phyloP scores from a whole-genome alignment of 2,797 vertebrate genomes.

The Chromobotia macracanthus region DNA sequence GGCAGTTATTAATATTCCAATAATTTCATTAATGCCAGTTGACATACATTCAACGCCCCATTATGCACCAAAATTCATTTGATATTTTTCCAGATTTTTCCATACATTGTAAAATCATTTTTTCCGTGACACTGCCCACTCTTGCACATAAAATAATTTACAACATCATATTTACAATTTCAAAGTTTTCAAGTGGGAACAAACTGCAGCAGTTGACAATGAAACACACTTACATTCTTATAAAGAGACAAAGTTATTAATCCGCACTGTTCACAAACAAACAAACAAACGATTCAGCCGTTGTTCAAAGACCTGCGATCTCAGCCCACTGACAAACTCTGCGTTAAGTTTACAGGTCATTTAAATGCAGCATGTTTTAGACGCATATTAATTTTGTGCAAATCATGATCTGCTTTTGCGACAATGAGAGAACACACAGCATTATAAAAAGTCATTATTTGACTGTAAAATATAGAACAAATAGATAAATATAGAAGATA shows the following conservation, averaged over 20 bases:
- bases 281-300: constrained; percentile 24
- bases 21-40: constrained; percentile 74
- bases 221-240: constrained; percentile 50
- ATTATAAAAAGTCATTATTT: constrained; percentile 24
- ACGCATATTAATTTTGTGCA: constrained; percentile 50
- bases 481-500: constrained; percentile 32
- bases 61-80: constrained; percentile 39
- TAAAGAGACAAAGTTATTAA: constrained; percentile 42
- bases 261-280: constrained; percentile 11
- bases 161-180: constrained; percentile 61
- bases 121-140: constrained; percentile 26
- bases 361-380: constrained; percentile 60
- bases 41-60: constrained; percentile 79
- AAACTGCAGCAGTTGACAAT: constrained; percentile 53
- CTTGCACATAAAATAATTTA: constrained; percentile 49
- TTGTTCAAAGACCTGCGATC: constrained; percentile 20
- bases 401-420: constrained; percentile 36
- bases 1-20: constrained; percentile 79
- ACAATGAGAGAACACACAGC: constrained; percentile 25
- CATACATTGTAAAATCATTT: neutral
- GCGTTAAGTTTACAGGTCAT: constrained; percentile 27
- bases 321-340: constrained; percentile 1
- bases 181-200: constrained; percentile 47
- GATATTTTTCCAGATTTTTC: constrained; percentile 8
- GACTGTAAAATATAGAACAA: constrained; percentile 41